Evolutionary conservation across 2,113 vertebrate species (phyloP).

Genomic region (Amblyornis subalaris): DNA sequence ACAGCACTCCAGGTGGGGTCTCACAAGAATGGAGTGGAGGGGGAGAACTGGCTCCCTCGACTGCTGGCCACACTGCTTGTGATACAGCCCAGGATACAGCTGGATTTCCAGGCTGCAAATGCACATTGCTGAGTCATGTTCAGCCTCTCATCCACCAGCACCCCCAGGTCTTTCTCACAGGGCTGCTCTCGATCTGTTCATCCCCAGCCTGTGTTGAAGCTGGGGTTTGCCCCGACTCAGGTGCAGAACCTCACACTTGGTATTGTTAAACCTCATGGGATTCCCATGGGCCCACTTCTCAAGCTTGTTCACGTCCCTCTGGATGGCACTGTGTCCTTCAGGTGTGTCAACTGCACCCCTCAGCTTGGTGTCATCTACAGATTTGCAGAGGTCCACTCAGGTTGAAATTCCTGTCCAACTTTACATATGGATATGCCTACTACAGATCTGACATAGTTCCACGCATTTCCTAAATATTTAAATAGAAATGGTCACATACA

Average conservation of each 20-base stretch:
- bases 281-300: neutral
- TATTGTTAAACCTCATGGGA: neutral
- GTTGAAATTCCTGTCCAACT: neutral
- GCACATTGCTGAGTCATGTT: too few relatives aligned
- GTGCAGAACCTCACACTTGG: neutral
- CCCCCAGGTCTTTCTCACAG: neutral
- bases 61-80: neutral
- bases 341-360: neutral
- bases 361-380: neutral
- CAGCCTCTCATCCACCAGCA: too few relatives aligned
- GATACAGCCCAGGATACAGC: neutral
- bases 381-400: neutral
- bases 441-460: neutral
- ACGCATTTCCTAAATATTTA: neutral
- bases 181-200: neutral
- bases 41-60: neutral
- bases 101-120: neutral
- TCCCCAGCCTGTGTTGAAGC: accelerated
- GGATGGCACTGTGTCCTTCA: neutral
- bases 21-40: neutral
- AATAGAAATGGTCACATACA: neutral
- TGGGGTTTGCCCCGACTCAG: accelerated
- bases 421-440: neutral
- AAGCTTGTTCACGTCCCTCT: neutral
- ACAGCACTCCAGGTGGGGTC: neutral